Percentiles rank a stretch among this genome's conserved stretches.
Conservation (phyloP, 2,888 invertebrate genomes). For the Chrysolina haemoptera region DNA sequence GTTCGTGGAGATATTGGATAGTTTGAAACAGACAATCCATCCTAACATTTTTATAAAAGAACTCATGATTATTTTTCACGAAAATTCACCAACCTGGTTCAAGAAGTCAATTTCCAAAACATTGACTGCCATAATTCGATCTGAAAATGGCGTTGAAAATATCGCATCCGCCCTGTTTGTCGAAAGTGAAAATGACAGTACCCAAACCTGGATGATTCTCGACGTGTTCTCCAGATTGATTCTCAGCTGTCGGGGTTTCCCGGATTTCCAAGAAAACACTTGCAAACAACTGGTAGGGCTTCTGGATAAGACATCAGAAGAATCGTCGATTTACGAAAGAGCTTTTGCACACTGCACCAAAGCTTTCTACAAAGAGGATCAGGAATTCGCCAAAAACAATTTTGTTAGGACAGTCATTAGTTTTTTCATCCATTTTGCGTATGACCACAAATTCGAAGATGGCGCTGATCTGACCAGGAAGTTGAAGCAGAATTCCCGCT, state of each 20-base stretch:
- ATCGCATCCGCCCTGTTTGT: constrained; percentile 77
- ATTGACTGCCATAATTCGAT: constrained; percentile 74
- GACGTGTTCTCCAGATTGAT: constrained; percentile 79
- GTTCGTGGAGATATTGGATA: constrained; percentile 71
- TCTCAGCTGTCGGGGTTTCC: constrained; percentile 72
- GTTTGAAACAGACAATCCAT: constrained; percentile 74
- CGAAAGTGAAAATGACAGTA: constrained; percentile 68
- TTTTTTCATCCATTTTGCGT: constrained; percentile 52
- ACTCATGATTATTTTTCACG: constrained; percentile 77
- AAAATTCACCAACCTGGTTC: constrained; percentile 76
- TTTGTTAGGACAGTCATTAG: constrained; percentile 62
- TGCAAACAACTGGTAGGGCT: constrained; percentile 72
- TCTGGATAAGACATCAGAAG: constrained; percentile 48
- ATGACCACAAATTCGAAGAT: constrained; percentile 59
- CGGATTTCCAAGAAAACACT: constrained; percentile 73
- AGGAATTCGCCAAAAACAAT: constrained; percentile 66
- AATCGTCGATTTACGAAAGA: constrained; percentile 54
- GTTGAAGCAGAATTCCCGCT: constrained; percentile 56
- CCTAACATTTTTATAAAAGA: constrained; percentile 78
- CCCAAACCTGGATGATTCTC: constrained; percentile 78
- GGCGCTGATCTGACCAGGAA: constrained; percentile 59
- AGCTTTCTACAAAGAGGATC: constrained; percentile 71
- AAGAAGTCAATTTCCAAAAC: constrained; percentile 75
- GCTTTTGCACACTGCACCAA: constrained; percentile 74
- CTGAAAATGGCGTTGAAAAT: constrained; percentile 77